Base-by-base conservation (phyloP, 2,797 vertebrate species). In the Platalea minor region DNA sequence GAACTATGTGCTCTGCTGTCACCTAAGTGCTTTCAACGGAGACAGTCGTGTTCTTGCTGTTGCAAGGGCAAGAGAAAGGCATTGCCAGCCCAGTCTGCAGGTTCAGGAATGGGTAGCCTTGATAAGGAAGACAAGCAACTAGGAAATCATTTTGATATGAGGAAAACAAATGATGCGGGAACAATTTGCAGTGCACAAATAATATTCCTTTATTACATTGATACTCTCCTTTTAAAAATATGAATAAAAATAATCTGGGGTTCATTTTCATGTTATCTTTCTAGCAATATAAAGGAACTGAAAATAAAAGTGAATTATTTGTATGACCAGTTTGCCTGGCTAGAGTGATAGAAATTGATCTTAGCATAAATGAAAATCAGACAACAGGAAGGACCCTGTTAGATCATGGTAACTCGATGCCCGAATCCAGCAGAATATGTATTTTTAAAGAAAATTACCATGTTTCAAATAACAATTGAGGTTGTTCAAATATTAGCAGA, bases 351-450 rank as follows among this genome's bases (percentile, higher is more conserved):
- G 37, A 51, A 91, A 54, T 8, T 28, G 8, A 35, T 70, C 17
- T 85, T 46, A 17, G 16, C 9, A 21, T n/a, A 83, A 85, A 68
- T 39, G 33, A 91, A 85, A 88, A 89, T 78, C 72, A 84, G 45
- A 57, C 25, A 74, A 61, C 50, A 85, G 26, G 48, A 83, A 83
- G 11, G 11, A 33, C 15, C 16, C 31, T 45, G 9, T 48, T 89
- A 19, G 2, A 16, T 46, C 2, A 0, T 54, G 48, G 46, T 70
- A 26, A 59, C 19, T 87, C 0, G 0, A 17, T 69, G 48, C 21
- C 64, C 35, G 29, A 74, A 92, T 65, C 17, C 46, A 73, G 37
- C 8, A 68, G 11, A 86, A 73, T 21, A 59, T 2, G 1, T 33
- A 24, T 59, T 93, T 85, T 82, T 64, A 45, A 87, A 86, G 43